These are phyloP conservation scores for Zaprionus taronus DNA, from an alignment of 1,140 invertebrate species.

Conservation along the genomic window DNA sequence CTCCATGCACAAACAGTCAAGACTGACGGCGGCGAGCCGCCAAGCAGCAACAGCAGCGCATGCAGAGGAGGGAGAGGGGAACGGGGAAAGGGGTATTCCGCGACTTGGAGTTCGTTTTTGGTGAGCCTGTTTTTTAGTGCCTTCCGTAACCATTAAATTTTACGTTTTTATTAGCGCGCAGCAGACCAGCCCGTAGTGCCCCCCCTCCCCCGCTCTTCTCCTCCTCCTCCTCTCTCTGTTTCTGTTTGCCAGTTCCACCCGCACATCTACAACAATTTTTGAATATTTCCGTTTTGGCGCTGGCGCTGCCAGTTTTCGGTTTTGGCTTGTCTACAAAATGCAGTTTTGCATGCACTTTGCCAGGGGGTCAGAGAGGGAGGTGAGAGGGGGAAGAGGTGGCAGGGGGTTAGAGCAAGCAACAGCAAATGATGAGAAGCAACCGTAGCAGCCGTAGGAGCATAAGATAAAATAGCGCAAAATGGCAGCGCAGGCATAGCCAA, in stretches of 20 bases:
- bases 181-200: slow-evolving; percentile 38
- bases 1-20: slow-evolving; percentile 23
- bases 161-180: slow-evolving; percentile 81
- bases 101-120: slow-evolving; percentile 66
- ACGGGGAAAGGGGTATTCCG: slow-evolving; percentile 16
- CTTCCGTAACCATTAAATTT: slow-evolving; percentile 83
- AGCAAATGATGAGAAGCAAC: slow-evolving; percentile 34
- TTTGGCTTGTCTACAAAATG: slow-evolving; percentile 75
- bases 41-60: slow-evolving; percentile 17
- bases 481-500: slow-evolving; percentile 32
- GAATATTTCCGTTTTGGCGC: slow-evolving; percentile 77
- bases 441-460: slow-evolving; percentile 6
- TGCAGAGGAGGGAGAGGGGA: neutral
- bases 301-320: slow-evolving; percentile 66
- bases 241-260: slow-evolving; percentile 8
- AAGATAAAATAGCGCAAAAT: slow-evolving; percentile 57
- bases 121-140: slow-evolving; percentile 82
- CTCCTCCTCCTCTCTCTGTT: neutral
- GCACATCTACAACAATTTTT: slow-evolving; percentile 67
- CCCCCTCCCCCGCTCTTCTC: neutral
- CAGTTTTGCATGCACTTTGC: slow-evolving; percentile 78
- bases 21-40: slow-evolving; percentile 17
- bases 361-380: slow-evolving; percentile 7
- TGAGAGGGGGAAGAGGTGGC: neutral
- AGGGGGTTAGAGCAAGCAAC: slow-evolving; percentile 9